phyloP scores from a whole-genome alignment of 2,113 vertebrate genomes.

The Hippocampus abdominalis region DNA sequence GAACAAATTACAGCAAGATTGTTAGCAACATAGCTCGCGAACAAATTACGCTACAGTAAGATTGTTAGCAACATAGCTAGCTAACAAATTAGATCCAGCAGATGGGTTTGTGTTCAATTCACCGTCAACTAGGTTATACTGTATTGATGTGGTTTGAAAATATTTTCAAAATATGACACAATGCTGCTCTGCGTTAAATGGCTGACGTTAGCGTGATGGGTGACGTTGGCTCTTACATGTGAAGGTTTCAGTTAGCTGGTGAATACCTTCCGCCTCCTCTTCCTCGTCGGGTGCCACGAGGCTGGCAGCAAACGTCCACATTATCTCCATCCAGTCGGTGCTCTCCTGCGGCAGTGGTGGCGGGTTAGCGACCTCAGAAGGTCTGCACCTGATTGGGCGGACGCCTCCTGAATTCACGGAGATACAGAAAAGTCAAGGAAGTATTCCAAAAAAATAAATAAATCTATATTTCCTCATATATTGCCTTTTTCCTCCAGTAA shows the following conservation, averaged over 20 bases:
- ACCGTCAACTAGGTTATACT: too few relatives aligned
- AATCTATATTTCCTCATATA: neutral
- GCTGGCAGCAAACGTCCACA: slow-evolving; percentile 46
- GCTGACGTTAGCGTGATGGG: neutral
- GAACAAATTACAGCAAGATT: too few relatives aligned
- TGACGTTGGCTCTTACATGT: slow-evolving; percentile 59
- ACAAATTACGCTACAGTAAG: too few relatives aligned
- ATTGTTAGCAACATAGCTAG: too few relatives aligned
- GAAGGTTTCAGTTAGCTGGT: slow-evolving; percentile 61
- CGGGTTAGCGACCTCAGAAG: neutral
- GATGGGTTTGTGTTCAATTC: too few relatives aligned
- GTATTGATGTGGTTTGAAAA: too few relatives aligned
- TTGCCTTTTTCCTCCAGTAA: too few relatives aligned
- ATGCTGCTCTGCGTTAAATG: too few relatives aligned
- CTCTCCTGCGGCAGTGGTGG: slow-evolving; percentile 27
- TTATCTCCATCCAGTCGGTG: slow-evolving; percentile 53
- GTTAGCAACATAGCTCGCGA: too few relatives aligned
- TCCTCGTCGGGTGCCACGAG: slow-evolving; percentile 65
- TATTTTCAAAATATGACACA: too few relatives aligned
- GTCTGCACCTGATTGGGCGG: slow-evolving; percentile 37
- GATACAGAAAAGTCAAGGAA: neutral
- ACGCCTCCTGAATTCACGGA: slow-evolving; percentile 18
- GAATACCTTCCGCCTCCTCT: slow-evolving; percentile 67
- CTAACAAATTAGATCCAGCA: too few relatives aligned
- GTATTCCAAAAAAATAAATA: neutral